These are phyloP conservation scores for Pyrocephalus nanus DNA, from an alignment of 2,797 vertebrate genomes.

Conservation along the genomic window DNA sequence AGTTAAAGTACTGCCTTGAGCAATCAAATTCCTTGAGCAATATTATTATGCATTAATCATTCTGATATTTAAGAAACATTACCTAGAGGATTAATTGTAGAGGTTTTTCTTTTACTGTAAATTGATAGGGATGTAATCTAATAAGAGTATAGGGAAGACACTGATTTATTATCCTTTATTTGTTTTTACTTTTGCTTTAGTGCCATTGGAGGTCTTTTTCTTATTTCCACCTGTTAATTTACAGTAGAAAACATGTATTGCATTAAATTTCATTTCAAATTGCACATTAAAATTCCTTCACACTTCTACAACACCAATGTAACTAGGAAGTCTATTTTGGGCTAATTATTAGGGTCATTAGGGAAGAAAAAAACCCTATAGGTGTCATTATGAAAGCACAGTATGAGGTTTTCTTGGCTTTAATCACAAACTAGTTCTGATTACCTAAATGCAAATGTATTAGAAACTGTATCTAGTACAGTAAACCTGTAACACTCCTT, in stretches of 20 bases:
- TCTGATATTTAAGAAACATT: not conserved
- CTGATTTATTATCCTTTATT: not conserved
- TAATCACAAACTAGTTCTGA: not conserved
- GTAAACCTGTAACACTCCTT: not conserved
- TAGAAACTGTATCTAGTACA: not conserved
- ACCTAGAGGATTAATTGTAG: not conserved
- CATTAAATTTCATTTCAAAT: not conserved
- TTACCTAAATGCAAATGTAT: not conserved
- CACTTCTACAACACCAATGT: not conserved
- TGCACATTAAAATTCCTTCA: not conserved
- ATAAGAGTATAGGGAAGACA: not conserved
- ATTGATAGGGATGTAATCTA: not conserved
- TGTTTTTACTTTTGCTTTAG: not conserved
- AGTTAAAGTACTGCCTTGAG: not conserved
- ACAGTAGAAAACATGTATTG: not conserved
- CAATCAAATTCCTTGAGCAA: not conserved
- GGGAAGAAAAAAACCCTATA: not conserved
- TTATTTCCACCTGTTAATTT: not conserved
- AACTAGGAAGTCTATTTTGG: not conserved
- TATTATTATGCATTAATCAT: not conserved
- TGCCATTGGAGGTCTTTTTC: not conserved
- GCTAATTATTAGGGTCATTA: not conserved
- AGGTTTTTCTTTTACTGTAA: not conserved
- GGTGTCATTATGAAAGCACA: not conserved
- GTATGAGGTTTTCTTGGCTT: not conserved